A percentile compares a stretch with the other conserved stretches of the same genome.
These are phyloP conservation scores for Dendrolimus punctatus DNA, from an alignment of 1,140 invertebrate species.

Conservation along the genomic window DNA sequence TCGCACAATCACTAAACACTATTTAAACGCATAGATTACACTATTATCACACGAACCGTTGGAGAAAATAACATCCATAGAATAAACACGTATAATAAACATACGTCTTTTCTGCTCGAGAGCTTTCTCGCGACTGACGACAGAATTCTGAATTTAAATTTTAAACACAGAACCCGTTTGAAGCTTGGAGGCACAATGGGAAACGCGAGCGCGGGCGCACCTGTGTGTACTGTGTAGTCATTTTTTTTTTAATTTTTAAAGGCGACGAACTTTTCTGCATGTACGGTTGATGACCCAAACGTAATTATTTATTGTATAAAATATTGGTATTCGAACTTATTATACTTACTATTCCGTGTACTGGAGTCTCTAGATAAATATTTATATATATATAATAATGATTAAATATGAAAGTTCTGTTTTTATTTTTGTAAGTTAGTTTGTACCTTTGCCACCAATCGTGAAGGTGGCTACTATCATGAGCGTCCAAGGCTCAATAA, in stretches of 20 bases:
- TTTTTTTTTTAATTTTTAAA: conserved; percentile 34
- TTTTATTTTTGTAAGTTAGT: too few relatives aligned
- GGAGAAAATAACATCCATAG: neutral
- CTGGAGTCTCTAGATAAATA: too few relatives aligned
- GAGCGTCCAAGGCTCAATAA: too few relatives aligned
- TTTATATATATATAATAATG: too few relatives aligned
- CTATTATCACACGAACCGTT: too few relatives aligned
- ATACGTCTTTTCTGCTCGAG: conserved; percentile 14
- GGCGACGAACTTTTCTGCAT: conserved; percentile 37
- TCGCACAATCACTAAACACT: too few relatives aligned
- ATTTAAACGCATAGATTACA: too few relatives aligned
- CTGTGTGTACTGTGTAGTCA: conserved; percentile 30
- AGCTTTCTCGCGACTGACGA: conserved; percentile 26
- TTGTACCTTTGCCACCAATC: conserved; percentile 9
- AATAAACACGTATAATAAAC: conserved; percentile 9
- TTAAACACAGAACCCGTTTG: neutral
- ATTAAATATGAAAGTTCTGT: too few relatives aligned
- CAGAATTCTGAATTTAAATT: neutral
- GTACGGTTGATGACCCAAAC: conserved; percentile 37
- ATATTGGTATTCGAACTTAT: too few relatives aligned
- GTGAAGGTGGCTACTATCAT: neutral
- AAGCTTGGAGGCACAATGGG: conserved; percentile 22
- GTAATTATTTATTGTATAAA: too few relatives aligned
- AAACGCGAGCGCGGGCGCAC: conserved; percentile 44
- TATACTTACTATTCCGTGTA: too few relatives aligned